phyloP scores from a whole-genome alignment of 2,888 invertebrate species.

The Adelognathus sp. region DNA sequence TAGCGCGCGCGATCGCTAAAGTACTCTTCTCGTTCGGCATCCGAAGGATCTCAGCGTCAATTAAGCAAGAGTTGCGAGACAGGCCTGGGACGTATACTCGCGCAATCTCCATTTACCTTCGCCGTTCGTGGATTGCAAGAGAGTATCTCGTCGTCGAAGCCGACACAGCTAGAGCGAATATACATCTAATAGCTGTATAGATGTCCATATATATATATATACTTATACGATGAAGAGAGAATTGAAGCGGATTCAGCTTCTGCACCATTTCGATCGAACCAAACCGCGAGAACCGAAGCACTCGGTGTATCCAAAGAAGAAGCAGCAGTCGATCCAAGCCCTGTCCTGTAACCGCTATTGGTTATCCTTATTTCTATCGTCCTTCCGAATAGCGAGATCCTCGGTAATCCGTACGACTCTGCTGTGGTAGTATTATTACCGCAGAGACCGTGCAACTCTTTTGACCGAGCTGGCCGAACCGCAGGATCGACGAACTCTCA shows the following conservation, averaged over 20 bases:
- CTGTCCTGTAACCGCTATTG: not conserved
- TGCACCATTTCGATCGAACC: not conserved
- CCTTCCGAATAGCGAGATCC: constrained; percentile 5
- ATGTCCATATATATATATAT: not conserved
- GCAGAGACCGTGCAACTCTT: constrained; percentile 12
- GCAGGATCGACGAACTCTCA: constrained; percentile 13
- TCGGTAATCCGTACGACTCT: constrained; percentile 11
- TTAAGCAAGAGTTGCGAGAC: constrained; percentile 73
- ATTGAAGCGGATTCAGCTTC: not conserved
- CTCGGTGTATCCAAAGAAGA: not conserved
- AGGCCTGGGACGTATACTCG: constrained; percentile 69
- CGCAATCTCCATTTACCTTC: constrained; percentile 71
- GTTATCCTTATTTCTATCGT: constrained; percentile 1
- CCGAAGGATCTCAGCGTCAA: constrained; percentile 71
- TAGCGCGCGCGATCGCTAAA: constrained; percentile 3
- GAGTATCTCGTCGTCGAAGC: constrained; percentile 45
- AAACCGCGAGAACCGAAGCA: not conserved
- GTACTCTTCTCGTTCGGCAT: constrained; percentile 52
- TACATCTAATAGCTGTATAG: constrained; percentile 8
- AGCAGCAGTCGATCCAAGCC: not conserved
- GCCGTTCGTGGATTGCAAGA: constrained; percentile 58
- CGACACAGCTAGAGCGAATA: constrained; percentile 16
- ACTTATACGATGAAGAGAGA: not conserved
- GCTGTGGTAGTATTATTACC: constrained; percentile 19
- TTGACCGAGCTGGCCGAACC: constrained; percentile 14